A percentile compares a stretch with the other conserved stretches of the same genome.
Evolutionary conservation across 2,113 vertebrate species (phyloP).

Genomic region (Helogale parvula): DNA sequence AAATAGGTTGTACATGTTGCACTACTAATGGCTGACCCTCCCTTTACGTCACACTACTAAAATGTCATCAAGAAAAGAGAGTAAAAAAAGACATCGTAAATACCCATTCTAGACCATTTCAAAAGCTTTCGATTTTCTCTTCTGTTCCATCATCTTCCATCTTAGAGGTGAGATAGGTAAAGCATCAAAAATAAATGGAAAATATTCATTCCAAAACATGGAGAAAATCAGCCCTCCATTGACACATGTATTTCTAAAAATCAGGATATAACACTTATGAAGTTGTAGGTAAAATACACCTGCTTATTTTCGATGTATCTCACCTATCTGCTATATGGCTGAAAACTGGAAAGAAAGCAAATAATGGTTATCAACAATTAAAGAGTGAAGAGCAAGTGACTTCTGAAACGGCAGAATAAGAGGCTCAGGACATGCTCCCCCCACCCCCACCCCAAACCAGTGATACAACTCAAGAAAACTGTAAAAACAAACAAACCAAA

Average conservation of each 20-base stretch:
- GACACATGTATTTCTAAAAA: constrained; percentile 8
- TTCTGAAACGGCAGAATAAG: neutral
- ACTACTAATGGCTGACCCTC: neutral
- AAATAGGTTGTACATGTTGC: neutral
- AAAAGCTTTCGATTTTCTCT: neutral
- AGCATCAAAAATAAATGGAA: constrained; percentile 23
- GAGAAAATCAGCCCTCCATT: neutral
- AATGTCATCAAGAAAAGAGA: neutral
- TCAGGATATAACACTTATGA: neutral
- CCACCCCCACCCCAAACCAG: neutral
- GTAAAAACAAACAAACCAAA: neutral
- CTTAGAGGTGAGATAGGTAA: neutral
- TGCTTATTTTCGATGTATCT: neutral
- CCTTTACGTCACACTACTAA: neutral
- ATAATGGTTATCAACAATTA: neutral
- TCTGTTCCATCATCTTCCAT: neutral
- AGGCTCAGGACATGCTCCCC: neutral
- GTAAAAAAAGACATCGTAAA: neutral
- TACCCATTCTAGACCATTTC: neutral
- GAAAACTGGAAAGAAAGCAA: neutral
- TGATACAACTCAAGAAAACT: neutral
- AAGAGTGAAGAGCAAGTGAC: neutral
- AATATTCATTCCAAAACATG: neutral
- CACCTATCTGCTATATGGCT: neutral
- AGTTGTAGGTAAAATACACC: neutral